Conservation (phyloP, 1,140 invertebrate genomes). For the Temnothorax curvispinosus region DNA sequence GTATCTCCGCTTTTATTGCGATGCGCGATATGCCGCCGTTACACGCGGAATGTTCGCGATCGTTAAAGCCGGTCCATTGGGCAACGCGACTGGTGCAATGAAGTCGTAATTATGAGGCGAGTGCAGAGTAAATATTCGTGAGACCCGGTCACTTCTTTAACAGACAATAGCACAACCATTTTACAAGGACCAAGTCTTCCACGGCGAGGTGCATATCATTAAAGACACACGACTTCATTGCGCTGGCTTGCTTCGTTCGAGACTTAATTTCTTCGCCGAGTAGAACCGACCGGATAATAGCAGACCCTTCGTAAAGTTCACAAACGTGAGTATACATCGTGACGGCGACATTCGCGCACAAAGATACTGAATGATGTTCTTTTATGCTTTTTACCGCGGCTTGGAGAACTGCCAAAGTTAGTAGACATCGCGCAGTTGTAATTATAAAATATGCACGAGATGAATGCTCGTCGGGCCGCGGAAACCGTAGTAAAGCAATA, state of each 20-base stretch:
- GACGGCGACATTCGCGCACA: conserved; percentile 57
- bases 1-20: conserved; percentile 21
- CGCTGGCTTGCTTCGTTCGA: conserved; percentile 39
- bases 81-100: conserved; percentile 43
- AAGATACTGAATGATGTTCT: conserved; percentile 46
- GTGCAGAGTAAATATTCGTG: conserved; percentile 56
- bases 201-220: conserved; percentile 39
- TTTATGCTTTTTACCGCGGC: conserved; percentile 42
- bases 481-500: conserved; percentile 44
- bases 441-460: conserved; percentile 60
- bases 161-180: conserved; percentile 44
- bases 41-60: conserved; percentile 33
- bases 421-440: conserved; percentile 56
- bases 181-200: conserved; percentile 42
- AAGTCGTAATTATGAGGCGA: conserved; percentile 53
- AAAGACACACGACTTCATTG: conserved; percentile 55
- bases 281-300: conserved; percentile 59
- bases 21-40: conserved; percentile 11
- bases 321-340: conserved; percentile 63
- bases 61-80: conserved; percentile 52
- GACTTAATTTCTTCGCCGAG: conserved; percentile 57
- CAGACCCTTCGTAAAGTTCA: conserved; percentile 57
- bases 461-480: conserved; percentile 39
- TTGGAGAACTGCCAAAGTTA: conserved; percentile 59
- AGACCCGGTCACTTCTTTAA: conserved; percentile 58